These are phyloP conservation scores for Amphiura filiformis DNA, from an alignment of 35 echinoderm and acorn worm species.

Conservation along the genomic window DNA sequence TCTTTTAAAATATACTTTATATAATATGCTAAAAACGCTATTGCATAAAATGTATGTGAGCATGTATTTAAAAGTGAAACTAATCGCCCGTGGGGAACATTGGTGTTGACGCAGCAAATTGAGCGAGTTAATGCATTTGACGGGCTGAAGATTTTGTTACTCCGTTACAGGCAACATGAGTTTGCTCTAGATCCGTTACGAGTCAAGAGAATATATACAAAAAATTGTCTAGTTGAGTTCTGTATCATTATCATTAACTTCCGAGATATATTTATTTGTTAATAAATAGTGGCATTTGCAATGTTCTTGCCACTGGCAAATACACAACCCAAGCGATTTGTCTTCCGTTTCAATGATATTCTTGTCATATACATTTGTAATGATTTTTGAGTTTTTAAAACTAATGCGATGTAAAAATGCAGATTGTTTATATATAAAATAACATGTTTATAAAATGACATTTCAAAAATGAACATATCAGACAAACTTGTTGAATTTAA, in stretches of 20 bases:
- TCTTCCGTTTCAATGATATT: neutral
- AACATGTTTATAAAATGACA: no score
- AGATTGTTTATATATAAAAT: no score
- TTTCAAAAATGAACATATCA: no score
- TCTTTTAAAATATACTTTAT: no score
- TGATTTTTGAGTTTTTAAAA: no score
- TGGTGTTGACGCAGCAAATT: neutral
- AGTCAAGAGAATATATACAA: neutral
- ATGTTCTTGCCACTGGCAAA: neutral
- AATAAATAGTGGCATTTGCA: neutral
- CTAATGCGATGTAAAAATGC: no score
- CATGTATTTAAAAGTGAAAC: neutral
- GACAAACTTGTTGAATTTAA: no score
- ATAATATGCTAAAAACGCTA: neutral
- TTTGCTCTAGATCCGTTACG: neutral
- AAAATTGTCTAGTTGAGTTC: neutral
- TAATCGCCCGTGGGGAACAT: neutral
- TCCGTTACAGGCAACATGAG: neutral
- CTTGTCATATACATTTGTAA: no score
- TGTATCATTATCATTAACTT: neutral
- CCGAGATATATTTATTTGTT: neutral
- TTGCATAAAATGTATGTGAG: neutral
- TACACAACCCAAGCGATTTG: neutral
- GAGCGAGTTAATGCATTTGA: conserved; percentile 3
- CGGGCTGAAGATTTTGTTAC: neutral